Conservation (phyloP, 2,113 vertebrate genomes). For the Collichthys lucidus region DNA sequence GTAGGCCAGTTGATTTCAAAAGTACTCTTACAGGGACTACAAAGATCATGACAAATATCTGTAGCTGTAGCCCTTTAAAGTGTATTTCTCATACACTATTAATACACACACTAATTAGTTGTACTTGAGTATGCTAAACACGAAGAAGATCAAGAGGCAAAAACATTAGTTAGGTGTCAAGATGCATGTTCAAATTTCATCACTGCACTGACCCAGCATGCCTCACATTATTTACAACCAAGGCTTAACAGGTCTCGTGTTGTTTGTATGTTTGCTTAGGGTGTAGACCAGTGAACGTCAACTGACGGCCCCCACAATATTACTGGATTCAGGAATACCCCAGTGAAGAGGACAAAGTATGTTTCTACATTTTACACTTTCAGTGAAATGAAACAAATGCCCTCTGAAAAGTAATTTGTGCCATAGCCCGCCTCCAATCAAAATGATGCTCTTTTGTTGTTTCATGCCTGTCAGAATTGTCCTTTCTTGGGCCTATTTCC, state of each 20-base stretch:
- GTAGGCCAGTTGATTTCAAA: neutral
- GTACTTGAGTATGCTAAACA: neutral
- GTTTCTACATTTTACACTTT: too few species aligned
- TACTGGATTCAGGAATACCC: too few species aligned
- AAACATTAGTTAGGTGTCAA: neutral
- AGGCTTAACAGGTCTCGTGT: neutral
- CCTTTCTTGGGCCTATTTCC: too few species aligned
- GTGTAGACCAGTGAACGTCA: neutral
- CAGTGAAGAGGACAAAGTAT: too few species aligned
- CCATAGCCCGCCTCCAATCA: too few species aligned
- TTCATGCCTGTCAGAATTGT: too few species aligned
- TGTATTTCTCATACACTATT: neutral
- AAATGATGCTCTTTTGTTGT: too few species aligned
- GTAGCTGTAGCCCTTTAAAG: neutral
- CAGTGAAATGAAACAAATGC: too few species aligned
- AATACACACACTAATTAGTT: neutral
- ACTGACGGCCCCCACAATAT: too few species aligned
- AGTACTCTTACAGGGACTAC: too few species aligned
- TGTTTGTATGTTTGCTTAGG: neutral
- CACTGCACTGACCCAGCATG: neutral
- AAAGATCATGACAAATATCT: neutral
- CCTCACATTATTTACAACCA: slow-evolving; percentile 23
- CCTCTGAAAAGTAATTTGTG: too few species aligned
- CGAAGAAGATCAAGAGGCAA: slow-evolving; percentile 6
- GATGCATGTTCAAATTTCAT: slow-evolving; percentile 10